A percentile compares a stretch with the other conserved stretches of the same genome.
Conservation (phyloP, 2,113 vertebrate species). For the Pollachius pollachius region DNA sequence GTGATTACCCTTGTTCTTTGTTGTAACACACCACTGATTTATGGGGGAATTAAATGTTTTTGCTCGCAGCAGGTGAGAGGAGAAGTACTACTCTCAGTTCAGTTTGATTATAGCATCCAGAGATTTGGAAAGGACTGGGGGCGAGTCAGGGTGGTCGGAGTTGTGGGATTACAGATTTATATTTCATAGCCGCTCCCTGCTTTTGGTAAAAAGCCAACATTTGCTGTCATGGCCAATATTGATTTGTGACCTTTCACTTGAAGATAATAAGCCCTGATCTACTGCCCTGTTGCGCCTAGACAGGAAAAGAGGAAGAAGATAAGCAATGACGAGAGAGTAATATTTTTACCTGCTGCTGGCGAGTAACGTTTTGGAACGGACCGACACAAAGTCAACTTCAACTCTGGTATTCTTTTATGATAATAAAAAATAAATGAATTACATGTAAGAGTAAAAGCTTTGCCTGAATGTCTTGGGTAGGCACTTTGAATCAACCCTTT, state of each 20-base stretch:
- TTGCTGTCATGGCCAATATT: conserved; percentile 47
- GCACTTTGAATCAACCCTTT: no score
- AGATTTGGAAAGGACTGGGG: conserved; percentile 22
- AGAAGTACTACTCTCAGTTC: conserved; percentile 18
- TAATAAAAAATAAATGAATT: conserved; percentile 9
- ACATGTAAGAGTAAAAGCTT: no score
- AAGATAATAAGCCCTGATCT: conserved; percentile 48
- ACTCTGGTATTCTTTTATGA: conserved; percentile 22
- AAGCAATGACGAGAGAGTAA: conserved; percentile 18
- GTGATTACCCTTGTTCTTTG: conserved; percentile 19
- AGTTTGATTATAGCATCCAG: conserved; percentile 52
- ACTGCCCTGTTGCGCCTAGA: conserved; percentile 25
- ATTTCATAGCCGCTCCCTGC: conserved; percentile 43
- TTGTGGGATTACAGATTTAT: conserved; percentile 47
- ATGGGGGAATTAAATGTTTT: conserved; percentile 31
- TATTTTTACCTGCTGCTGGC: conserved; percentile 28
- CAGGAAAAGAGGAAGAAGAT: background rate
- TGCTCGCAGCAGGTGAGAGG: conserved; percentile 13
- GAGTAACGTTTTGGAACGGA: conserved; percentile 24
- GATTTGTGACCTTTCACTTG: conserved; percentile 57
- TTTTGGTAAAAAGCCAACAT: conserved; percentile 38
- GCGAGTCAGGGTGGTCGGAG: conserved; percentile 27
- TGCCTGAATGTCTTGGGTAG: background rate
- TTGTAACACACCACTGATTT: conserved; percentile 39
- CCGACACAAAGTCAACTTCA: conserved; percentile 15